Percentiles rank a stretch among this genome's conserved stretches.
phyloP scores from a whole-genome alignment of 2,113 vertebrate species.

The Corythornis cristatus region DNA sequence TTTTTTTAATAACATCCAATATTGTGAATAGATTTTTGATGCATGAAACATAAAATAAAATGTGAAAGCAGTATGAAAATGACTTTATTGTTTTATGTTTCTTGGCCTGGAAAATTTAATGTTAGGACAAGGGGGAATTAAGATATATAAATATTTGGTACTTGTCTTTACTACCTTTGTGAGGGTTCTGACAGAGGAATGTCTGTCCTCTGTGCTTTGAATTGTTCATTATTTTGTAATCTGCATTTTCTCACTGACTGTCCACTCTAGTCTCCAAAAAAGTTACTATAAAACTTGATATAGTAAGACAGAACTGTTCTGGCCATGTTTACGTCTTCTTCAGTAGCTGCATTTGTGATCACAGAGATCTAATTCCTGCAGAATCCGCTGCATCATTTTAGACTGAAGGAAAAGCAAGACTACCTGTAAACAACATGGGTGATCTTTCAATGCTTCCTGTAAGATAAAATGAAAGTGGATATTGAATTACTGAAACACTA shows the following conservation, averaged over 20 bases:
- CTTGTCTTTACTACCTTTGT: background rate
- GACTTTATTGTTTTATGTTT: background rate
- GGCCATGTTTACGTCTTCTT: background rate
- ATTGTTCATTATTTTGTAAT: background rate
- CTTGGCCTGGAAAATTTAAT: background rate
- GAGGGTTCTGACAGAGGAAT: background rate
- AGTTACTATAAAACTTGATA: background rate
- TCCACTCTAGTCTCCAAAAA: background rate
- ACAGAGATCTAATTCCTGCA: background rate
- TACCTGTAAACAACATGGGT: background rate
- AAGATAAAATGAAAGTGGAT: background rate
- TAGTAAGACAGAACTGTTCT: background rate
- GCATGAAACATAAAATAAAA: background rate
- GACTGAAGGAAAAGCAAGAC: background rate
- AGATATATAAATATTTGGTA: background rate
- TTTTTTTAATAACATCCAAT: background rate
- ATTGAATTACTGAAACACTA: background rate
- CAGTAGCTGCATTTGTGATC: background rate
- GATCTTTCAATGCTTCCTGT: background rate
- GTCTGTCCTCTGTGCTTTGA: background rate
- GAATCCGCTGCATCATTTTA: background rate
- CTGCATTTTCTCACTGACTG: background rate
- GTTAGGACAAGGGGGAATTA: background rate
- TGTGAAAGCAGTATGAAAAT: background rate
- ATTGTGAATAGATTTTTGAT: background rate